Evolutionary conservation across 2,113 vertebrate genomes (phyloP), one percentile per base, ranked within the genome.

Genomic region (Ursus arctos): DNA sequence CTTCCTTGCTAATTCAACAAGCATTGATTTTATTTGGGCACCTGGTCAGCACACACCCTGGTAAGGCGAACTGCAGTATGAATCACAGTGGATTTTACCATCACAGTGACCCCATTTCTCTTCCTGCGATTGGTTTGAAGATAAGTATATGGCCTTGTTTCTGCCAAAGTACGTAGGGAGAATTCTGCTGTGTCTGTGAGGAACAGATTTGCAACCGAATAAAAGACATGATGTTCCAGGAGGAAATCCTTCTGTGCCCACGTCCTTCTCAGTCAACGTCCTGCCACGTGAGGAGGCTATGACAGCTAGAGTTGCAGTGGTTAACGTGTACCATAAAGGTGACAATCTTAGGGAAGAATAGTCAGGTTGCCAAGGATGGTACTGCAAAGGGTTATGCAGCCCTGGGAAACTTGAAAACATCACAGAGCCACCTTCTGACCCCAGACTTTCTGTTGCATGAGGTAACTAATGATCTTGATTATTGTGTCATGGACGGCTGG

Each of bases 211-310:
- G n/a, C 49, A 77, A 14, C 24, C 53, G 24, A 8, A 80, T 22
- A 55, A 6, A 85, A 55, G 69, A 83, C 47, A 55, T 13, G 10
- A 74, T 18, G 28, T n/a, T 49, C 28, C 15, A 63, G 80, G 13
- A 91, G 13, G 5, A 61, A 82, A n/a, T 0, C 13, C 36, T 40
- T 24, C 10, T 36, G 4, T 47, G 40, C 5, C 8, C 3, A 1
- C 6, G 31, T 6, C 57, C 5, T 47, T 88, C 33, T 31, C 40
- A 3, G 24, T 55, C n/a, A 47, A 26, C 87, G 16, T 12, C 6
- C 7, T 79, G 22, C 15, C 6, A 0, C 12, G 1, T 2, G 53
- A 83, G 26, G 1, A 18, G 26, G 1, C 14, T 4, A 2, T 31
- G n/a, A 65, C 33, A 33, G 22, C 31, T 26, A 12, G 0, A 26